Evolutionary conservation across 37 sponge, comb jelly and placozoan genomes (phyloP), one percentile per base, ranked within the genome.

Genomic region (Ephydatia muelleri): DNA sequence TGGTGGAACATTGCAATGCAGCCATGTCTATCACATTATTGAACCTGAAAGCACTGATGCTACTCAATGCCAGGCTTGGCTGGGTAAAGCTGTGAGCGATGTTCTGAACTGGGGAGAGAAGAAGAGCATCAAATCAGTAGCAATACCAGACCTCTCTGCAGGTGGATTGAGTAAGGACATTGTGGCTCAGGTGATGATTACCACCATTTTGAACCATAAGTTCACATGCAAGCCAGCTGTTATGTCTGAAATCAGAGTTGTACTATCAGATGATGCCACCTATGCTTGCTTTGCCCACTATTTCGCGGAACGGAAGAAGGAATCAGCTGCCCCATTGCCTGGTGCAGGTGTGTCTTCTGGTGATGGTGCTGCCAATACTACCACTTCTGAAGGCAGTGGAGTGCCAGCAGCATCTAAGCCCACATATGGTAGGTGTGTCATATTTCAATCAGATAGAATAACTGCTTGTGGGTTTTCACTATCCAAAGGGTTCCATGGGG

Each of bases 171-270:
- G 19, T 5, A 84, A 84, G 38, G 77, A 76, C 9, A 69, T 73
- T 25, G 84, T 84, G 21, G 84, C 84, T 26, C 40, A 22, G 23
- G 65, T 76, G 66, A 30, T 84, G n/a, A 67, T 87, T 30, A 76
- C 73, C 48, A 68, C 84, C 76, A 84, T 87, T 21, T 25, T 83
- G 23, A 21, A 65, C 14, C 80, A 71, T 84, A 38, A 26, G 25
- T 85, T 76, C 67, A 69, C 35, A 19, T 73, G 79, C 22, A 28
- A 82, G 11, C 36, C 74, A 23, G 43, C 83, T 33, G 31, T 76
- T 28, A 71, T 93, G 27, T 64, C 38, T n/a, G 93, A 93, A 73
- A 86, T 93, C 36, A 80, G 90, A 31, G 85, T 93, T 38, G 93
- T 89, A 39, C 78, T 93, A 64, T 72, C 89, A 72, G 90, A 93